Percentiles rank a stretch among this genome's conserved stretches.
Conservation (phyloP, 2,888 invertebrate species). For the Parnassius glacialis region DNA sequence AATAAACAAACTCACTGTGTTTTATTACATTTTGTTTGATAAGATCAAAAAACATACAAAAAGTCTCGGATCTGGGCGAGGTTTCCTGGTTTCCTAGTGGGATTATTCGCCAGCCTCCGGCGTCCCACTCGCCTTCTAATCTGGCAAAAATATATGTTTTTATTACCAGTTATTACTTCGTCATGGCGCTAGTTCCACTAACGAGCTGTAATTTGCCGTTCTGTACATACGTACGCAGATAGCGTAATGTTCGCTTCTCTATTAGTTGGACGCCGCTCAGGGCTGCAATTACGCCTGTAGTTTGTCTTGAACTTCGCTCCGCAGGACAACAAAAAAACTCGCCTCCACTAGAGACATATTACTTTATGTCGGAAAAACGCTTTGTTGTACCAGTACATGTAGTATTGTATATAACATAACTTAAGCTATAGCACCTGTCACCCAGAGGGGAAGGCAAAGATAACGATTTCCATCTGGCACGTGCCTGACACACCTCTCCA, state of each 20-base stretch:
- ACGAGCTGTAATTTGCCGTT: slow-evolving; percentile 80
- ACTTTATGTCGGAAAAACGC: not conserved
- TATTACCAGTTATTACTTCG: slow-evolving; percentile 75
- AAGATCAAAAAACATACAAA: too few relatives aligned
- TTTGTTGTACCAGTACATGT: too few relatives aligned
- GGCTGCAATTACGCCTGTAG: slow-evolving; percentile 60
- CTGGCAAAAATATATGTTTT: slow-evolving; percentile 5
- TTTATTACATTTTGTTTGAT: too few relatives aligned
- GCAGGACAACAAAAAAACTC: not conserved
- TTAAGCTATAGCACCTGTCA: too few relatives aligned
- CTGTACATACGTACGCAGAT: slow-evolving; percentile 38
- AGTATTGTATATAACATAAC: too few relatives aligned
- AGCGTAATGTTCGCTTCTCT: slow-evolving; percentile 3
- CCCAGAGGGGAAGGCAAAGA: too few relatives aligned
- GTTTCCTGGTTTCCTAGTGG: slow-evolving; percentile 1
- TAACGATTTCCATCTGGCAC: too few relatives aligned
- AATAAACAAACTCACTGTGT: too few relatives aligned
- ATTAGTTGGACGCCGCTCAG: slow-evolving; percentile 47
- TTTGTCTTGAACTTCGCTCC: slow-evolving; percentile 3
- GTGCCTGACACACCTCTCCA: too few relatives aligned
- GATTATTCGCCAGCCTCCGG: not conserved
- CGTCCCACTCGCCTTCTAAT: not conserved
- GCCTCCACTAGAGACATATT: not conserved
- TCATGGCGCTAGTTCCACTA: slow-evolving; percentile 83
- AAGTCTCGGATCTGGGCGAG: too few relatives aligned